A percentile compares a stretch with the other conserved stretches of the same genome.
These are phyloP conservation scores for Mizuhopecten yessoensis DNA, from an alignment of 1,140 invertebrate genomes.

Conservation along the genomic window DNA sequence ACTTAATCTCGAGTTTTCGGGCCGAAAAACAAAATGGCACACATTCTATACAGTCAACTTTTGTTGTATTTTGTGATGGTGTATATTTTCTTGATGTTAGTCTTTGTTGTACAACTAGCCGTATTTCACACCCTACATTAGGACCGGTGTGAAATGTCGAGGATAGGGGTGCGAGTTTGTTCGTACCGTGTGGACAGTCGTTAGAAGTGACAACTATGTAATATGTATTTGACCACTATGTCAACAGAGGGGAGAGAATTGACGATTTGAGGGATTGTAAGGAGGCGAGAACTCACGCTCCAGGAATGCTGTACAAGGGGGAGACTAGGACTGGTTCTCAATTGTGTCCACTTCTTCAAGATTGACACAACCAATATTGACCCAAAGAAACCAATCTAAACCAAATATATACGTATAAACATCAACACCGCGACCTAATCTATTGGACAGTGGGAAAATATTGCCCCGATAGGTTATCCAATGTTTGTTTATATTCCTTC, in stretches of 20 bases:
- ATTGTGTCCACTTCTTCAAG: background rate
- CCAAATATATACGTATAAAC: slow-evolving; percentile 1
- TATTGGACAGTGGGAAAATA: background rate
- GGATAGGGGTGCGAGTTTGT: too few relatives aligned
- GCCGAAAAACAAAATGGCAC: too few relatives aligned
- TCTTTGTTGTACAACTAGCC: too few relatives aligned
- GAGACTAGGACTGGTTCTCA: background rate
- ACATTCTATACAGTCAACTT: too few relatives aligned
- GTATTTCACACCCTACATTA: too few relatives aligned
- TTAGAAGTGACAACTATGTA: slow-evolving; percentile 32
- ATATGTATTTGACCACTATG: background rate
- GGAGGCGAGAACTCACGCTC: slow-evolving; percentile 27
- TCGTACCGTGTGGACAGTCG: background rate
- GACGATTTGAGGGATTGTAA: background rate
- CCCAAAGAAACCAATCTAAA: background rate
- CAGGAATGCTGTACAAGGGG: background rate
- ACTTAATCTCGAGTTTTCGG: too few relatives aligned
- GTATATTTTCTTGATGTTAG: too few relatives aligned
- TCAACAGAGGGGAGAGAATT: background rate
- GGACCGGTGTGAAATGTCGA: too few relatives aligned
- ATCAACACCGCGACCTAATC: background rate
- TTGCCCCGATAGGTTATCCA: background rate
- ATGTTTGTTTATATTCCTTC: slow-evolving; percentile 35
- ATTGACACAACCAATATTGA: slow-evolving; percentile 20
- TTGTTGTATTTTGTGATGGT: too few relatives aligned